Percentiles rank a stretch among this genome's conserved stretches.
phyloP scores from a whole-genome alignment of 2,888 invertebrate genomes.

The Drosophila glabriapex region DNA sequence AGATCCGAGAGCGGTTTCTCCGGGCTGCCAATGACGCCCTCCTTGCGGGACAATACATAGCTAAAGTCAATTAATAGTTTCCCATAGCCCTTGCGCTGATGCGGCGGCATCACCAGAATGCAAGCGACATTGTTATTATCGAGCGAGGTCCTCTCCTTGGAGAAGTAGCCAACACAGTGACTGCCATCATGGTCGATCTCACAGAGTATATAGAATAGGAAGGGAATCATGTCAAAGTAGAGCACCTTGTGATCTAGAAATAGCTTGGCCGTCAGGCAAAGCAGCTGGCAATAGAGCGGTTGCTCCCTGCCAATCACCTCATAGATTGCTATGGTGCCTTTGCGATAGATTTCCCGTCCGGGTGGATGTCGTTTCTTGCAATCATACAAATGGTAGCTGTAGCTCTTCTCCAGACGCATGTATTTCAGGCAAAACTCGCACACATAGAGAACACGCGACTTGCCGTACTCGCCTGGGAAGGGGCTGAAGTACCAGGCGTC shows the following conservation, averaged over 20 bases:
- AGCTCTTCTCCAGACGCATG: conserved; percentile 96
- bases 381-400: conserved; percentile 93
- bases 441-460: conserved; percentile 95
- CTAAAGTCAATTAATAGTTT: conserved; percentile 98
- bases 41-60: conserved; percentile 97
- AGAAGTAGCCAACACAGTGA: conserved; percentile 99
- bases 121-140: conserved; percentile 98
- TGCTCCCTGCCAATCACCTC: conserved; percentile 98
- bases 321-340: conserved; percentile 97
- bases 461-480: conserved; percentile 98
- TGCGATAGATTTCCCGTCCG: conserved; percentile 98
- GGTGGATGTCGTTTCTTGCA: conserved; percentile 96
- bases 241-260: conserved; percentile 99
- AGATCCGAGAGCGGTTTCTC: conserved; percentile 99
- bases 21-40: conserved; percentile 97
- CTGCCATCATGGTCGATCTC: conserved; percentile 96
- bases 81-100: conserved; percentile 97
- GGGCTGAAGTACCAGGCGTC: conserved; percentile 99
- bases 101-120: conserved; percentile 98
- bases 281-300: conserved; percentile 98
- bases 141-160: conserved; percentile 98
- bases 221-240: conserved; percentile 99
- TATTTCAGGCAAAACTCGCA: conserved; percentile 99
- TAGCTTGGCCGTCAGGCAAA: conserved; percentile 97
- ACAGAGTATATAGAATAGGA: conserved; percentile 94